Evolutionary conservation across 2,888 invertebrate genomes (phyloP), one percentile per base, ranked within the genome.

Genomic region (Dryadula phaetusa): DNA sequence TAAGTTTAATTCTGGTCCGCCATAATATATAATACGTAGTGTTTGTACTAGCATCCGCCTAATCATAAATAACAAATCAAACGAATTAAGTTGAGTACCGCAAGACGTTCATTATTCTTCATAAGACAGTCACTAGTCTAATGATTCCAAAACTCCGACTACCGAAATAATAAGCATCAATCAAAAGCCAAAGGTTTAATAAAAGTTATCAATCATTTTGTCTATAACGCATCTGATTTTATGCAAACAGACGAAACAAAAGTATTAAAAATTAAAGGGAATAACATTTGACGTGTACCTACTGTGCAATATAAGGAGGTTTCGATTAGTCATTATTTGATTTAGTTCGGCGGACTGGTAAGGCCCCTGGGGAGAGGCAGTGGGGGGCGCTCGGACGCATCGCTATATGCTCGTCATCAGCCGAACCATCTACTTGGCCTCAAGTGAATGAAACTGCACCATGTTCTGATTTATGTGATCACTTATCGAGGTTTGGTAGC

Each of bases 241-340:
- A 90, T 90, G 90, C 88, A 91, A 90, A 90, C 84, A 87, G 82
- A 84, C 84, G 81, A 86, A 88, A 84, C 77, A 82, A 85, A 81
- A 86, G 74, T 82, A 84, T 86, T 85, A 86, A 90, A 90, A 90
- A 90, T 89, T 89, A 88, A 90, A 85, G 85, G 85, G 88, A 88
- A 91, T 88, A 89, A 84, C 86, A 82, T 90, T 90, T 92, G 92
- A 92, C 90, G 91, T 92, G 89, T 90, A 91, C 91, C 92, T 92
- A 92, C 92, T 91, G 92, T 92, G 91, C 92, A 92, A 92, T 92
- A 90, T 90, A 87, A 86, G 88, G 84, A 81, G 86, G 84, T 92
- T 88, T 87, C 92, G 91, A 92, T 92, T 92, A 91, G 92, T 92
- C 92, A 92, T 91, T 92, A 91, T 92, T 92, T 92, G 92, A 92